Conservation (phyloP, 1,140 invertebrate species). For the Stegodyphus mimosarum region DNA sequence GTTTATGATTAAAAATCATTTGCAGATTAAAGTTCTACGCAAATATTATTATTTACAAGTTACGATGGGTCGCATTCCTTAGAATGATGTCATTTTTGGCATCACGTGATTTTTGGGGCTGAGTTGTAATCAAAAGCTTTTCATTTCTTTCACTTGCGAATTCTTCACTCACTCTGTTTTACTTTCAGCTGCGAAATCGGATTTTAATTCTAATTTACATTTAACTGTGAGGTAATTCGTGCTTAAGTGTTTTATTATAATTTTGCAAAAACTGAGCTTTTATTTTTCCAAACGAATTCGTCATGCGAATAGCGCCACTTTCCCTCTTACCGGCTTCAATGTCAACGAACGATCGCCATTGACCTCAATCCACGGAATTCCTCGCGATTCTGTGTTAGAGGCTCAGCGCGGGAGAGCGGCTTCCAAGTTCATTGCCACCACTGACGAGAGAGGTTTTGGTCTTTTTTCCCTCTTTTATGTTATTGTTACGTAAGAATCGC, state of each 20-base stretch:
- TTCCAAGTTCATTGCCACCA: background rate
- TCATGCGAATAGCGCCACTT: background rate
- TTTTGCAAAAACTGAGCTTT: too few species aligned
- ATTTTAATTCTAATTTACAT: background rate
- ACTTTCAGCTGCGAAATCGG: background rate
- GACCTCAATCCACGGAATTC: background rate
- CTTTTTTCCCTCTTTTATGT: background rate
- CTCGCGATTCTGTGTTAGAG: background rate
- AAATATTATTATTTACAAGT: too few species aligned
- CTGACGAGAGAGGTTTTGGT: background rate
- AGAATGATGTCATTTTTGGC: too few species aligned
- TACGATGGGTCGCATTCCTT: too few species aligned
- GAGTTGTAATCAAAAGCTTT: too few species aligned
- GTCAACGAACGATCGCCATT: constrained; percentile 1
- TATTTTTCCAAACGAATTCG: too few species aligned
- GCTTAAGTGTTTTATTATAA: background rate
- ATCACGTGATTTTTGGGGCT: too few species aligned
- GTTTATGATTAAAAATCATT: too few species aligned
- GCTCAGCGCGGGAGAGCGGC: background rate
- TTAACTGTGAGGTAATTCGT: background rate
- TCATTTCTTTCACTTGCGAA: background rate
- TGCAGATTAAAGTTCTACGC: too few species aligned
- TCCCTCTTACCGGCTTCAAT: background rate
- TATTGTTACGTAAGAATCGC: too few species aligned
- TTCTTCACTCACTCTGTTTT: too few species aligned